phyloP scores from a whole-genome alignment of 2,797 vertebrate species.

The Numenius phaeopus region DNA sequence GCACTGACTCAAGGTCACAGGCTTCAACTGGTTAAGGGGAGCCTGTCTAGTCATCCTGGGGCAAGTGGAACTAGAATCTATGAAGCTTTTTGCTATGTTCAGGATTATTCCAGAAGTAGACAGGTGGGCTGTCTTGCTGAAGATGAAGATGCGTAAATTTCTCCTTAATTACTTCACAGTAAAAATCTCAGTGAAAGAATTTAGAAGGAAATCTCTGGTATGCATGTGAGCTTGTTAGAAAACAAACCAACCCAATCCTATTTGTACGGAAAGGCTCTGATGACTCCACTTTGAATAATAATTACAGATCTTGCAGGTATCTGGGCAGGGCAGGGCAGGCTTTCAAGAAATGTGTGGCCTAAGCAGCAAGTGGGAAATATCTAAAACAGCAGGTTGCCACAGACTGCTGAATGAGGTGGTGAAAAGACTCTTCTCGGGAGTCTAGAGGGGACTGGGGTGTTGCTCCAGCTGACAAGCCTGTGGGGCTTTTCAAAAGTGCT shows the following conservation, averaged over 20 bases:
- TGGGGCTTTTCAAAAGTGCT: neutral
- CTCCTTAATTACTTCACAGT: neutral
- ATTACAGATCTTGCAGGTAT: neutral
- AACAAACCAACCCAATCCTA: neutral
- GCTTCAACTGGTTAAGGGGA: neutral
- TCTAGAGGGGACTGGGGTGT: neutral
- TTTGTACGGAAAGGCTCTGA: neutral
- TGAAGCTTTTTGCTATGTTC: neutral
- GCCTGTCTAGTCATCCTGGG: neutral
- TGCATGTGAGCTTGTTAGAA: neutral
- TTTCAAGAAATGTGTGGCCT: neutral
- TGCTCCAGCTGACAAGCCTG: neutral
- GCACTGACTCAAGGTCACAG: neutral
- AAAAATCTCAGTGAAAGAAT: neutral
- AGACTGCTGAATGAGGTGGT: neutral
- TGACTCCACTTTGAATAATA: neutral
- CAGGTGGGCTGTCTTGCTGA: neutral
- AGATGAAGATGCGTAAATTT: neutral
- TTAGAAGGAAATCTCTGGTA: neutral
- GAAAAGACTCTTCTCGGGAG: neutral
- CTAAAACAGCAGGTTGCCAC: neutral
- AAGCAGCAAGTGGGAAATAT: neutral
- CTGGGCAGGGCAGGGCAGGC: neutral
- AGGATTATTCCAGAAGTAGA: neutral
- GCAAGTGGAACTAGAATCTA: neutral